These are phyloP conservation scores for Gambusia affinis DNA, from an alignment of 2,113 vertebrate genomes.

Conservation along the genomic window DNA sequence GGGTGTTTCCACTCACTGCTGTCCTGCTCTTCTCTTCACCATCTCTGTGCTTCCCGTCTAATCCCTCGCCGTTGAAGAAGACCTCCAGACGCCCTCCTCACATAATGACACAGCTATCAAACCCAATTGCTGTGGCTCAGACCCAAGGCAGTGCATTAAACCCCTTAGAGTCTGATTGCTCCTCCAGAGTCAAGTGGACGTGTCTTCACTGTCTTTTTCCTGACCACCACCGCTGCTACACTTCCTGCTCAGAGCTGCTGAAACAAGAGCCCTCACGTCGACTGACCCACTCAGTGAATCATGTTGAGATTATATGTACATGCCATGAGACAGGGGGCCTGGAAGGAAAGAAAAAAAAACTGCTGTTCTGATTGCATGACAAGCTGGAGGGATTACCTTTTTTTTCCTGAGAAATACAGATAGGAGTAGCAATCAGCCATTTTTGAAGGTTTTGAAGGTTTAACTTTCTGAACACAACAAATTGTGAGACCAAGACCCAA, in stretches of 20 bases:
- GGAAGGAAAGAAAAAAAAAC: neutral
- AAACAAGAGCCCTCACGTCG: slow-evolving; percentile 57
- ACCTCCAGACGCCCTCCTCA: slow-evolving; percentile 80
- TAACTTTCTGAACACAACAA: neutral
- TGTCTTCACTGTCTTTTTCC: slow-evolving; percentile 73
- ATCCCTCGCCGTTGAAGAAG: slow-evolving; percentile 74
- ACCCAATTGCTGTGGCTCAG: slow-evolving; percentile 82
- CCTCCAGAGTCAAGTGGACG: slow-evolving; percentile 82
- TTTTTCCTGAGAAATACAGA: slow-evolving; percentile 8
- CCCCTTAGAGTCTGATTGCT: slow-evolving; percentile 81
- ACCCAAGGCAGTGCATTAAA: slow-evolving; percentile 82
- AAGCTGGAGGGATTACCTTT: slow-evolving; percentile 5
- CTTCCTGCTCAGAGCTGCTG: slow-evolving; percentile 43
- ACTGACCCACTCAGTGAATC: slow-evolving; percentile 44
- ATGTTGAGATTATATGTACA: slow-evolving; percentile 47
- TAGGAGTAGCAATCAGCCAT: neutral
- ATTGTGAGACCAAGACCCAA: neutral
- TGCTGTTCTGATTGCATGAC: slow-evolving; percentile 17
- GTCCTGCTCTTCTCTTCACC: slow-evolving; percentile 39
- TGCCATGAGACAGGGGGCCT: slow-evolving; percentile 4
- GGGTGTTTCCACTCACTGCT: slow-evolving; percentile 48
- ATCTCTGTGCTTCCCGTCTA: slow-evolving; percentile 58
- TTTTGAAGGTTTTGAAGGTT: slow-evolving; percentile 2
- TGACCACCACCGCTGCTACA: slow-evolving; percentile 41
- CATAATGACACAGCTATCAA: slow-evolving; percentile 84